Base-by-base conservation (phyloP, 2,888 invertebrate species). In the Lymantria dispar region DNA sequence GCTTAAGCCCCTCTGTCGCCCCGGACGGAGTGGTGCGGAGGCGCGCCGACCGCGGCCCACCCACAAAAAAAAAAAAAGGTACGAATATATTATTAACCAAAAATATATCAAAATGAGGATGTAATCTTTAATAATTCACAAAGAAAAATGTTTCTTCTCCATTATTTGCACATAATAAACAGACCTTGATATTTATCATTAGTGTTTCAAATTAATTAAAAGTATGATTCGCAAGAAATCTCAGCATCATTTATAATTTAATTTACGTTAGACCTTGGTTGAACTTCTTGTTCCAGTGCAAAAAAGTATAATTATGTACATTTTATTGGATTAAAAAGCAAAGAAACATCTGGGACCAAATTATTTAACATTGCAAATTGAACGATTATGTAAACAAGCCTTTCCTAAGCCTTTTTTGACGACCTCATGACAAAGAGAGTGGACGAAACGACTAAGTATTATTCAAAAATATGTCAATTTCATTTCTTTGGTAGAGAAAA, bases 281-380 rank as follows among this genome's bases (percentile, higher is more conserved):
- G 31, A 59, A 52, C 57, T 56, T 60, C 68, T 70, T 75, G 67
- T 74, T 75, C 64, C 56, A 46, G 30, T 48, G 39, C 46, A 53
- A 67, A 61, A 62, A 68, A 47, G 49, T 58, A 58, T 58, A 69
- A 67, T 74, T 61, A 59, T 70, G 60, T 65, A 66, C 65, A 72
- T 72, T 71, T 58, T 54, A 62, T 67, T 69, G 68, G 59, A 77
- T 78, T 80, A 73, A 82, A 83, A 80, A 75, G 66, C 73, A 81
- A 81, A 80, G 79, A 78, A 81, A 77, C 81, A 78, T 72, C 79
- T 82, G 85, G 76, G 40, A 56, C 73, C 63, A 60, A 69, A 58
- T 79, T 80, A 74, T 74, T 91, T 91, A 87, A 85, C 78, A 90
- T 90, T 89, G 88, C 90, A 89, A 89, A 91, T 90, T 83, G 68